Evolutionary conservation across 2,113 vertebrate species (phyloP), one percentile per base, ranked within the genome.

Genomic region (Rhombomys opimus): DNA sequence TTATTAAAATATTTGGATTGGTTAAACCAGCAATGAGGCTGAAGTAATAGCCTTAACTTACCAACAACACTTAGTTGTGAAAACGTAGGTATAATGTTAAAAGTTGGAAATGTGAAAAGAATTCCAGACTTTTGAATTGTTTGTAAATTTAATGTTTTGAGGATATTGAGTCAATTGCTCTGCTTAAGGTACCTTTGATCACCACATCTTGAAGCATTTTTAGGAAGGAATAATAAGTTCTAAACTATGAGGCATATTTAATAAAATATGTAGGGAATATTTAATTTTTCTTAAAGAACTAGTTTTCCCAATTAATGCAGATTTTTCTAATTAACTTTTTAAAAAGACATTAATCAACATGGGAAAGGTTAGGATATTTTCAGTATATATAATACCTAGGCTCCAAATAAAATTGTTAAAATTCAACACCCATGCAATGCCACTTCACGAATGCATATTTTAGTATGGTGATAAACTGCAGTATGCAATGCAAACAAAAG

Each of bases 1-100:
- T 98, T 97, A 96, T 90, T 46, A 87, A 97, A 98, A 97, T 93
- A 92, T 65, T 91, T 95, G 92, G 52, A 97, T 95, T 96, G 84
- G n/a, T 95, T 98, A 46, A 97, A 97, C 93, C 97, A 97, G 85
- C 38, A 88, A 96, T 41, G 15, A 95, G 9, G 73, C 77, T 92
- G 67, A 96, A 96, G 46, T 97, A 90, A 84, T 25, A 96, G 46
- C 95, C 96, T 96, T 97, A 95, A 13, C 89, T 95, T 97, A 96
- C 96, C 94, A 89, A 78, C 97, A 2, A 94, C 92, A 94, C 92
- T 96, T 97, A 96, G 97, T 98, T 96, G 95, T 93, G 32, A 91
- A 94, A 96, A 90, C 46, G 89, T 25, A 95, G 57, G 90, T 59
- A 61, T 82, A 92, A 93, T 87, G 78, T 91, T 94, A n/a, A 52